Evolutionary conservation across 2,888 invertebrate species (phyloP), one percentile per base, ranked within the genome.

Genomic region (Scaptodrosophila latifasciaeformis): DNA sequence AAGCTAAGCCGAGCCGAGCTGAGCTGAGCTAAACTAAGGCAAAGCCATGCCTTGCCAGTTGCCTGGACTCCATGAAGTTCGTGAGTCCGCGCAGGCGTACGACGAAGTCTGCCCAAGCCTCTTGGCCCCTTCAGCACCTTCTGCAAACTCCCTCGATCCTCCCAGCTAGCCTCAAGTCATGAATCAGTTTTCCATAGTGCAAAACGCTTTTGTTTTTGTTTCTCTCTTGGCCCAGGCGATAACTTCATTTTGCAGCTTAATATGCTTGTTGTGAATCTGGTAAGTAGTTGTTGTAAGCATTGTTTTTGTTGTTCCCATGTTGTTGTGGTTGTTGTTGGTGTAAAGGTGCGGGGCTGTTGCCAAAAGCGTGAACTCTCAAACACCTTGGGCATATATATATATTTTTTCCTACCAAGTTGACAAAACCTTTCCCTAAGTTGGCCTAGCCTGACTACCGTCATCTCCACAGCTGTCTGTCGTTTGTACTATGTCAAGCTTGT

Each of bases 331-430:
- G 40, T 44, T 45, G 46, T 21, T 46, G 62, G 29, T 43, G 43
- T 12, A n/a, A n/a, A 37, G 49, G 9, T 53, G 53, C n/a, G 39
- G 43, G 24, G 59, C 31, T 56, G 68, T 65, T 66, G 70, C 50
- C 77, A 68, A 76, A 81, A 79, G 75, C 75, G 80, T 75, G 75
- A 79, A 75, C 75, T 79, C 76, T 60, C 76, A 69, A 81, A 75
- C 75, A 75, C 75, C 75, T 75, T 59, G 59, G 65, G 79, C 81
- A 78, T 67, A 75, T 42, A 67, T 48, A 2, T 31, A n/a, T 6
- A 7, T 10, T 44, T 29, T 24, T 24, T 24, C 7, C 24, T 24
- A 24, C 13, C n/a, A 7, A 67, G 75, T 80, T 72, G 81, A 80
- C 81, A 77, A 78, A 72, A 74, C 65, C 66, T 72, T 60, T 74